Evolutionary conservation across 2,113 vertebrate species (phyloP), one percentile per base, ranked within the genome.

Genomic region (Excalfactoria chinensis): DNA sequence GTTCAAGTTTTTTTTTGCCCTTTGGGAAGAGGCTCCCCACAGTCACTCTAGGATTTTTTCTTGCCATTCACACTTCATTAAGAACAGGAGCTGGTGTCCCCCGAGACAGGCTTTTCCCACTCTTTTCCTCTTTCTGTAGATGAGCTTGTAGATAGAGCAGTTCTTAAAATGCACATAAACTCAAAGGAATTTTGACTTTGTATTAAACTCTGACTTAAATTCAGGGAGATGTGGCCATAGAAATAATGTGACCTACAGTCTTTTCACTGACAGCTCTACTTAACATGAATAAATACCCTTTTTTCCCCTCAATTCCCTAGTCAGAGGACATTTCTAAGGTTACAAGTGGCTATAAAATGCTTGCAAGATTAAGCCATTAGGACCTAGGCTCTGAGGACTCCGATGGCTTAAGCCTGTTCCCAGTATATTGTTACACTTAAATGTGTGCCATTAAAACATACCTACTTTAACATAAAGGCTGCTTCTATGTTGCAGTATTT

Each of bases 301-400:
- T 64, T 46, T 32, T n/a, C 28, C 30, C 28, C 53, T 20, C 40
- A 13, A 32, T 80, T 85, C 87, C 46, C 37, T 8, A 56, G 30
- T 63, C 71, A 85, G n/a, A 70, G 80, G 43, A 48, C 28, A 56
- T 74, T 91, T 80, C 68, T 83, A 60, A 91, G n/a, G 26, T 84
- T 90, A 81, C 59, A 83, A 5, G 13, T 48, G 19, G 10, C 43
- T 77, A 8, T 83, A 93, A 95, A 86, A 75, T 1, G 1, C 67
- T 81, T 60, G 12, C 51, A 85, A 48, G 56, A 91, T 93, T 74
- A 91, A 83, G 66, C 63, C 28, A 5, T 71, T 89, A 77, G 78
- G 79, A 82, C 28, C 37, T 20, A 23, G 56, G 40, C 82, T 88
- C 68, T 56, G 51, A 93, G 74, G 49, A 41, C 17, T 56, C 37